Evolutionary conservation across 2,113 vertebrate species (phyloP).

Genomic region (Gymnorhina tibicen): DNA sequence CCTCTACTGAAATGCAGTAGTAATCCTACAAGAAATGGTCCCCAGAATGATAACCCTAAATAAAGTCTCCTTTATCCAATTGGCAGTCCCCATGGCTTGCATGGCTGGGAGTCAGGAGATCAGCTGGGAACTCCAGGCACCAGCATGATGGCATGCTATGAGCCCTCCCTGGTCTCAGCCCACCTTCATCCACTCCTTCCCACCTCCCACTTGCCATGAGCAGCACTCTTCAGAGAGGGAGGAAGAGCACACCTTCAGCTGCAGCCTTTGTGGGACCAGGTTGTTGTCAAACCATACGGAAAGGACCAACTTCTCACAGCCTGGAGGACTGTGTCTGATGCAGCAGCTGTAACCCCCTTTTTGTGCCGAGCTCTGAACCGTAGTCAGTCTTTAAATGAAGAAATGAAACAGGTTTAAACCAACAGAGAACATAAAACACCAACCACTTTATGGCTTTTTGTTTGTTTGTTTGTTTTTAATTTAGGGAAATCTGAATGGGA

Average conservation of each 20-base stretch:
- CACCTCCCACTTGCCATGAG: accelerated
- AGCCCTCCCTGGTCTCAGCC: not conserved
- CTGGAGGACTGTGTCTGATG: not conserved
- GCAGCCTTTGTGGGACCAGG: not conserved
- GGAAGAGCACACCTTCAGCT: not conserved
- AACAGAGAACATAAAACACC: not conserved
- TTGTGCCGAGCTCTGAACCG: not conserved
- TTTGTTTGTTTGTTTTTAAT: not conserved
- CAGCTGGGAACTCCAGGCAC: not conserved
- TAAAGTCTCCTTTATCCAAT: not conserved
- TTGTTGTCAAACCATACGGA: not conserved
- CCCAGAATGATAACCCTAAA: not conserved
- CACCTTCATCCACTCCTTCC: not conserved
- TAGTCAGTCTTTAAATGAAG: not conserved
- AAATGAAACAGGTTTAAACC: not conserved
- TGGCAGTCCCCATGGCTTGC: not conserved
- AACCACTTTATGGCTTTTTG: not conserved
- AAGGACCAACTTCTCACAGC: not conserved
- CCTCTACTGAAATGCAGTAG: not conserved
- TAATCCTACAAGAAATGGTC: not conserved
- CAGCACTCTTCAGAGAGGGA: not conserved
- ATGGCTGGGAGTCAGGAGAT: not conserved
- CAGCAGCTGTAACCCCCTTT: not conserved
- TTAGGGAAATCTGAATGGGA: not conserved
- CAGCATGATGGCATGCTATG: accelerated